Conservation (phyloP, 30 jellyfish, hydroid and myxozoan species). For the Morbakka virulenta region DNA sequence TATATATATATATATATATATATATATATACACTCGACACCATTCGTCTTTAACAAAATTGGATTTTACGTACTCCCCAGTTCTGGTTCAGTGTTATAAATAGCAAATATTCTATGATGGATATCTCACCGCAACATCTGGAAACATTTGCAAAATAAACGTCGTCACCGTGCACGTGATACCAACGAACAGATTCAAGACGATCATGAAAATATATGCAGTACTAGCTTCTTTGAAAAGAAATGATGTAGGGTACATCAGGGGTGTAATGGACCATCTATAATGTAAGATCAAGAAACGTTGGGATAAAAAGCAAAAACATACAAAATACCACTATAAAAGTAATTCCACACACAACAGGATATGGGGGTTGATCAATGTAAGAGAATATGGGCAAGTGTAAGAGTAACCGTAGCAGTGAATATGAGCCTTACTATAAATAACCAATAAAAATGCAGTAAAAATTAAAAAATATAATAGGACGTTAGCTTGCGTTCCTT, state of each 20-base stretch:
- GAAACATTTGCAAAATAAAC: conserved; percentile 80
- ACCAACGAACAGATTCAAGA: conserved; percentile 84
- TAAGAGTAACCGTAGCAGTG: too few species aligned
- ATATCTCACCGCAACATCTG: conserved; percentile 81
- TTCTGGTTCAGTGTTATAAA: background rate
- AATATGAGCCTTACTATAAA: too few species aligned
- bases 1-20: background rate
- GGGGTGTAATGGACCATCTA: conserved; percentile 94
- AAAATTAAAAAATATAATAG: too few species aligned
- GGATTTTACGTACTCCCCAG: background rate
- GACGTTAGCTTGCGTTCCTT: too few species aligned
- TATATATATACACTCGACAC: background rate
- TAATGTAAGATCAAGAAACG: too few species aligned
- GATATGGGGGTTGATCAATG: background rate
- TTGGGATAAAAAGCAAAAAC: background rate
- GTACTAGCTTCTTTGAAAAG: conserved; percentile 94
- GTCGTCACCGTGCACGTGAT: conserved; percentile 88
- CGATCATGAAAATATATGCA: conserved; percentile 85
- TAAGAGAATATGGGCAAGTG: background rate
- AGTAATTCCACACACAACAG: too few species aligned
- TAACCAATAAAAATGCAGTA: too few species aligned
- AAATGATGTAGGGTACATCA: conserved; percentile 96
- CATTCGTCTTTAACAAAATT: background rate
- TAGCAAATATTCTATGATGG: background rate
- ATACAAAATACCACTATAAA: too few species aligned